Base-by-base conservation (phyloP, 1,140 invertebrate species). In the Pogonognathellus flavescens region DNA sequence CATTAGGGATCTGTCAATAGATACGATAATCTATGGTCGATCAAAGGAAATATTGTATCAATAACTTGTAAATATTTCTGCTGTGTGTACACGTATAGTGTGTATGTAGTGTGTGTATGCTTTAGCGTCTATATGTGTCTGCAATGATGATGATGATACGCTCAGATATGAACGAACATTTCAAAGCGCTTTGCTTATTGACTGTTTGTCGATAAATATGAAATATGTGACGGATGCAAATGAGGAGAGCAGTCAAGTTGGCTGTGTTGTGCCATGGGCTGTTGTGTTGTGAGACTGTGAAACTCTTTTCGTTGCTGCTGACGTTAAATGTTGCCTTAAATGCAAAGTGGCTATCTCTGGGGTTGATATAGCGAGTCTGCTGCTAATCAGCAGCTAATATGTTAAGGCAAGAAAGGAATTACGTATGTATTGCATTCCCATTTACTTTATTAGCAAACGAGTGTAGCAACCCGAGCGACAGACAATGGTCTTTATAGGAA, bases 1-100 rank as follows among this genome's bases (percentile, higher is more conserved):
- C 70, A 76, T 76, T 76, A 76, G 70, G 70, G 70, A 76, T 76
- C 70, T 76, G 70, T 76, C 70, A 76, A 76, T 76, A 76, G 70
- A 76, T 76, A 49, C 31, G 2, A 76, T 76, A 76, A 76, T 76
- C 70, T 76, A 76, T 76, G 70, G 25, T 25, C 70, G 49, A 50
- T 76, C 70, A 76, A 76, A 76, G 11, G 41, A n/a, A 76, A 76
- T 41, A 76, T 41, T 41, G 31, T 76, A 76, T 76, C 70, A 8
- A 76, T 76, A 76, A 76, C 31, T 16, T 50, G 41, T 76, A 76
- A 76, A 76, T 31, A 76, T 76, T 76, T 31, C 41, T 76, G 49
- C 6, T 25, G 20, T 66, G 62, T 20, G 25, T 66, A 25, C 31
- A 50, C 11, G 22, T 11, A 70, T 9, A 13, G 25, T 16, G n/a